A percentile compares a stretch with the other conserved stretches of the same genome.
These are phyloP conservation scores for Spermophilus dauricus DNA, from an alignment of 2,113 vertebrate genomes.

Conservation along the genomic window DNA sequence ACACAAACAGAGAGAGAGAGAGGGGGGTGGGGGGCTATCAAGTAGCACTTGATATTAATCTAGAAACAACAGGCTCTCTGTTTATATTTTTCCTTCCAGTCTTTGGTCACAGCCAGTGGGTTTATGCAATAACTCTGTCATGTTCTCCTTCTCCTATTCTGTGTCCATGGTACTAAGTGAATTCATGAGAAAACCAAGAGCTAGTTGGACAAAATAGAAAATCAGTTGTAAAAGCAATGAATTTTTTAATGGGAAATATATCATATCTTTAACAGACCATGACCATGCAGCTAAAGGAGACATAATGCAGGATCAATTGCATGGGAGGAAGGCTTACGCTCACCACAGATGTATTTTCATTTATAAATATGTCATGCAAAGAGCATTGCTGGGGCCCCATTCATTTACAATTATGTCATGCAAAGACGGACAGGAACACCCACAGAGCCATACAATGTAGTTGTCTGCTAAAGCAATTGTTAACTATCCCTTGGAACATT, in stretches of 20 bases:
- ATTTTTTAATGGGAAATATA: conserved; percentile 74
- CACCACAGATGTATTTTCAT: conserved; percentile 74
- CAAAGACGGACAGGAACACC: background rate
- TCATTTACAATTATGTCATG: conserved; percentile 59
- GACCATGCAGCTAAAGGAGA: conserved; percentile 51
- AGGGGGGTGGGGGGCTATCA: no score
- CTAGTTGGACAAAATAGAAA: conserved; percentile 74
- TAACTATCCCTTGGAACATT: conserved; percentile 14
- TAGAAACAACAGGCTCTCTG: background rate
- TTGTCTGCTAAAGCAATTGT: background rate
- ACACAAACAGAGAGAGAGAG: background rate
- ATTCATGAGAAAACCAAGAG: conserved; percentile 71
- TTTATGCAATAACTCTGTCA: conserved; percentile 65
- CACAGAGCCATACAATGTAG: background rate
- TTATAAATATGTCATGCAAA: conserved; percentile 65
- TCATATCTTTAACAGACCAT: conserved; percentile 76
- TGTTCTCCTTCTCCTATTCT: conserved; percentile 66
- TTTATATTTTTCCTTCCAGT: conserved; percentile 44
- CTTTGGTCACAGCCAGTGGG: background rate
- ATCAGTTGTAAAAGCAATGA: conserved; percentile 47
- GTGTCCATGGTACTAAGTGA: conserved; percentile 70
- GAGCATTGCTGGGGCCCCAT: conserved; percentile 44
- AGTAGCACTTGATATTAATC: conserved; percentile 56
- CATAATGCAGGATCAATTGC: conserved; percentile 12
- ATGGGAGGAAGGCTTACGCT: background rate